Conservation (phyloP, 1,140 invertebrate genomes). For the Atopsyche davidsoni region DNA sequence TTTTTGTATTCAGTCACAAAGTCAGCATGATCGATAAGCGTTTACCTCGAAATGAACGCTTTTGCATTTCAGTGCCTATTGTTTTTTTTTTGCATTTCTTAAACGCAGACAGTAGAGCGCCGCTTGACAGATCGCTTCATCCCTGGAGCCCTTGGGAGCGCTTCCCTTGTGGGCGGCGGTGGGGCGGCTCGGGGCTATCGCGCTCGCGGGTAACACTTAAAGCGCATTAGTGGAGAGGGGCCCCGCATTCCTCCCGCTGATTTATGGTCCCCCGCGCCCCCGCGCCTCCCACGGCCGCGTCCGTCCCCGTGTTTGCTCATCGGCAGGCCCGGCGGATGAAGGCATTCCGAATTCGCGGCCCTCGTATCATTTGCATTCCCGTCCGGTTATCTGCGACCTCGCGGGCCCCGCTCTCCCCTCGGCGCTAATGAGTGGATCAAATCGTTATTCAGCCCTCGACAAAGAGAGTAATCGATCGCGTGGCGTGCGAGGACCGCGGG, state of each 20-base stretch:
- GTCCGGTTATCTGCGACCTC: conserved; percentile 24
- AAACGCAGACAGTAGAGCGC: neutral
- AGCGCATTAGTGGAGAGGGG: conserved; percentile 21
- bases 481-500: neutral
- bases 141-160: neutral
- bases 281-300: conserved; percentile 5
- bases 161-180: neutral
- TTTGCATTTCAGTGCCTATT: neutral
- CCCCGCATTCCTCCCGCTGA: conserved; percentile 16
- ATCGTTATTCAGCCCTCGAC: conserved; percentile 16
- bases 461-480: conserved; percentile 3
- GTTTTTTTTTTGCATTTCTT: conserved; percentile 3
- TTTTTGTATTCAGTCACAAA: conserved; percentile 2
- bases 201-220: conserved; percentile 19
- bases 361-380: conserved; percentile 30
- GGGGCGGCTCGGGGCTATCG: conserved; percentile 11
- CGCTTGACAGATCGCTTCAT: neutral
- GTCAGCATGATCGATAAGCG: too few species aligned
- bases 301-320: conserved; percentile 20
- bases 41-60: too few species aligned
- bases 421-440: conserved; percentile 13
- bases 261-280: conserved; percentile 14
- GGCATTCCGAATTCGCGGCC: conserved; percentile 27
- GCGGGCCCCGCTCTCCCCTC: neutral
- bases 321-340: conserved; percentile 16